A percentile compares a stretch with the other conserved stretches of the same genome.
Conservation (phyloP, 2,797 vertebrate species). For the Sebastolobus altivelis region DNA sequence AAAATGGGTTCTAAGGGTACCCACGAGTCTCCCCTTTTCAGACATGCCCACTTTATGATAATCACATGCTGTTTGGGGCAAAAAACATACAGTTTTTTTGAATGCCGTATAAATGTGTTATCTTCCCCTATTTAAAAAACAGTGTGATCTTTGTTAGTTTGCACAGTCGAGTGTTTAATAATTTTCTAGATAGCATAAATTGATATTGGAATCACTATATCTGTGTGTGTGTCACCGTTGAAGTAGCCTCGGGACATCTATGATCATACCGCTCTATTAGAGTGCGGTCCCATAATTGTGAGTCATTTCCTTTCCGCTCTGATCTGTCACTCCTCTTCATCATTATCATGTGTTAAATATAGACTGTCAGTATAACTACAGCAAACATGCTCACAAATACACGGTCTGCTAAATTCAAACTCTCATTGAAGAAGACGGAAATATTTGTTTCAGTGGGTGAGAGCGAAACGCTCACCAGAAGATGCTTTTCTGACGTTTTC, state of each 20-base stretch:
- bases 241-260: constrained; percentile 43
- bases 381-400: constrained; percentile 31
- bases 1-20: no score
- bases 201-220: neutral
- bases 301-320: constrained; percentile 68
- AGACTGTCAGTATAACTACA: constrained; percentile 35
- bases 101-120: no score
- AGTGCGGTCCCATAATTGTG: constrained; percentile 49
- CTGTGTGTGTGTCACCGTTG: neutral
- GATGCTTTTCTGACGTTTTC: neutral
- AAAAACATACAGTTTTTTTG: no score
- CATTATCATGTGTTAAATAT: constrained; percentile 67
- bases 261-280: constrained; percentile 56
- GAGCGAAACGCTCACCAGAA: neutral
- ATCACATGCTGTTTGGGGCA: no score
- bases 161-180: neutral
- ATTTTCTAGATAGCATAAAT: neutral
- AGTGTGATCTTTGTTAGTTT: neutral
- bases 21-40: no score
- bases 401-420: constrained; percentile 3
- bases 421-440: neutral
- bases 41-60: no score
- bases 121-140: no score
- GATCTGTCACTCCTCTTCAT: constrained; percentile 66
- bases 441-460: constrained; percentile 5